Percentiles rank a stretch among this genome's conserved stretches.
These are phyloP conservation scores for Amblyjoppa proteus DNA, from an alignment of 2,888 invertebrate genomes.

Conservation along the genomic window DNA sequence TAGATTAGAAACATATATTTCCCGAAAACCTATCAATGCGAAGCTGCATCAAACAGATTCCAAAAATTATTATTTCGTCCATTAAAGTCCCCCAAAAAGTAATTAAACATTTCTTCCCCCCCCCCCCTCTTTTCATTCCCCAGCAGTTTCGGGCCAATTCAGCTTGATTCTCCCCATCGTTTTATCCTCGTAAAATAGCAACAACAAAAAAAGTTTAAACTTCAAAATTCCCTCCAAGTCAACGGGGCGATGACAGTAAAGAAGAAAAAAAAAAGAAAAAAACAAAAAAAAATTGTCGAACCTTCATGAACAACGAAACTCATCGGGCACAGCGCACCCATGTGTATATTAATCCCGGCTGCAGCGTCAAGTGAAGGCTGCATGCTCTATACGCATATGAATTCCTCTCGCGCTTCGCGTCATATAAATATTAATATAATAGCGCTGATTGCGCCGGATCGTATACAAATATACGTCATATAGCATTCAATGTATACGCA, in stretches of 20 bases:
- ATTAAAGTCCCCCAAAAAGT: too few relatives aligned
- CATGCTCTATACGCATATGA: constrained; percentile 19
- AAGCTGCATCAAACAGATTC: too few relatives aligned
- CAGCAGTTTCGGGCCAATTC: too few relatives aligned
- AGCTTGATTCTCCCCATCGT: too few relatives aligned
- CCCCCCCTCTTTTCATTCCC: too few relatives aligned
- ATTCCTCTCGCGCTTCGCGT: constrained; percentile 45
- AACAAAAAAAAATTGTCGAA: not conserved
- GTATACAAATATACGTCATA: constrained; percentile 66
- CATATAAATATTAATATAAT: constrained; percentile 81
- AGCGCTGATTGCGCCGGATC: constrained; percentile 80
- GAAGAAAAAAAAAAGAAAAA: constrained; percentile 1
- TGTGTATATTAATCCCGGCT: constrained; percentile 6
- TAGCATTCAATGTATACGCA: constrained; percentile 19
- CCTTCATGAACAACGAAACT: not conserved
- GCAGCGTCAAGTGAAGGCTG: constrained; percentile 19
- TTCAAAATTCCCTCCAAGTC: not conserved
- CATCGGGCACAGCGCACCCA: not conserved
- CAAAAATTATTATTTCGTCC: too few relatives aligned
- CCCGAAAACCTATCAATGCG: too few relatives aligned
- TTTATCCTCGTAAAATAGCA: too few relatives aligned
- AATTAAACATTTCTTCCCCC: too few relatives aligned
- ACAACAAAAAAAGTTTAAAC: not conserved
- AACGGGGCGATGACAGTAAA: not conserved
- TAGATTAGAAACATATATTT: too few relatives aligned